Percentiles rank a stretch among this genome's conserved stretches.
Conservation (phyloP, 2,113 vertebrate genomes). For the Oryzias curvinotus region DNA sequence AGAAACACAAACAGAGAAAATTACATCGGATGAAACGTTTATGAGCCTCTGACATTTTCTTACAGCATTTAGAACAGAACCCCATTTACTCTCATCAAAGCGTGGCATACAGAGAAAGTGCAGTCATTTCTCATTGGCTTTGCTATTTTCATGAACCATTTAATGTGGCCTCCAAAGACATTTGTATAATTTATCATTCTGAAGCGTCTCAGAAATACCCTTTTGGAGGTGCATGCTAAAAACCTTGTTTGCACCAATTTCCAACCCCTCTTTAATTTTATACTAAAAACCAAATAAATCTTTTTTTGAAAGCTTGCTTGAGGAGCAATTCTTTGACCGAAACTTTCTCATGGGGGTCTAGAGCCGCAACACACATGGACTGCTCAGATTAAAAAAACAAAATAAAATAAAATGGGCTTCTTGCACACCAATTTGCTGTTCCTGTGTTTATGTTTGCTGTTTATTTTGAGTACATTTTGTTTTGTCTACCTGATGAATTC, state of each 20-base stretch:
- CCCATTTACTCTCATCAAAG: constrained; percentile 63
- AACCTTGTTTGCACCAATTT: constrained; percentile 35
- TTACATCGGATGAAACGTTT: constrained; percentile 28
- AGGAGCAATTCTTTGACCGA: constrained; percentile 54
- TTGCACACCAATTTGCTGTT: constrained; percentile 18
- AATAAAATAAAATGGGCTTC: constrained; percentile 5
- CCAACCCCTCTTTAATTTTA: constrained; percentile 19
- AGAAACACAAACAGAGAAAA: constrained; percentile 14
- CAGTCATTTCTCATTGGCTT: constrained; percentile 43
- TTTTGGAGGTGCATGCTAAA: constrained; percentile 31
- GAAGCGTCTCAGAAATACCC: constrained; percentile 42
- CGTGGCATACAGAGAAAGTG: constrained; percentile 26
- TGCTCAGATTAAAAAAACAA: constrained; percentile 13
- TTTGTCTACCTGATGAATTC: constrained; percentile 31
- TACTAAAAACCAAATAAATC: constrained; percentile 40
- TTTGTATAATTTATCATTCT: constrained; percentile 67
- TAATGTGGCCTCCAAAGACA: constrained; percentile 62
- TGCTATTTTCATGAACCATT: constrained; percentile 65
- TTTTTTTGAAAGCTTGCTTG: constrained; percentile 30
- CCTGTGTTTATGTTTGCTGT: constrained; percentile 27
- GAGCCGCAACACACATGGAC: constrained; percentile 58
- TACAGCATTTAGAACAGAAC: constrained; percentile 48
- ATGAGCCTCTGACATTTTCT: constrained; percentile 40
- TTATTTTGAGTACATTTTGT: constrained; percentile 39
- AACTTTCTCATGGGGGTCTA: constrained; percentile 48